Evolutionary conservation across 1,140 invertebrate species (phyloP).

Genomic region (Scylla paramamosain): DNA sequence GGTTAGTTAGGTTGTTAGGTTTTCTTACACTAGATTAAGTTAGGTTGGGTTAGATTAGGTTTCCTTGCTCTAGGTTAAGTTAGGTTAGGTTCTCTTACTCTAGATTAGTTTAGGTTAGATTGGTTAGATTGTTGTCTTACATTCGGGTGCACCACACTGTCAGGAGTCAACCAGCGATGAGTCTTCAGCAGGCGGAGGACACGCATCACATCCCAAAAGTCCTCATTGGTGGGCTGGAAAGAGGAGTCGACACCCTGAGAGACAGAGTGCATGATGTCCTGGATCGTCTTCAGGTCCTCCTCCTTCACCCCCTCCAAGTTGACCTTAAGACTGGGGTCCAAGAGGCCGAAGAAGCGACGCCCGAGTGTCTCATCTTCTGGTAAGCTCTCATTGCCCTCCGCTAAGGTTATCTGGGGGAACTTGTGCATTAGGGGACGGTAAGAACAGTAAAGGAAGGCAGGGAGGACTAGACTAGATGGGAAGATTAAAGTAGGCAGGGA

Average conservation of each 20-base stretch:
- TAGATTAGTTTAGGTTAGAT: no score
- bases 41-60: no score
- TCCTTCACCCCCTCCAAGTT: not conserved
- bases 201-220: slow-evolving; percentile 42
- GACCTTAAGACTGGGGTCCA: not conserved
- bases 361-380: not conserved
- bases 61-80: no score
- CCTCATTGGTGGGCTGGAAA: not conserved
- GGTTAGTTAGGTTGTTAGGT: no score
- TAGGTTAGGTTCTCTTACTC: no score
- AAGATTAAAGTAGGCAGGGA: no score
- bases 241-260: not conserved
- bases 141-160: not conserved
- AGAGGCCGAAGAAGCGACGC: not conserved
- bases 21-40: no score
- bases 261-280: not conserved
- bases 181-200: slow-evolving; percentile 42
- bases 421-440: no score
- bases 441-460: no score
- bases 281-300: not conserved
- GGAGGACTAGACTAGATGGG: no score
- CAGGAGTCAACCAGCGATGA: slow-evolving; percentile 27
- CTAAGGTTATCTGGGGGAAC: not conserved
- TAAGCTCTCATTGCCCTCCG: not conserved
- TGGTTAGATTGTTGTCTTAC: not conserved